These are phyloP conservation scores for Aplocera efformata DNA, from an alignment of 2,888 invertebrate species.

Conservation along the genomic window DNA sequence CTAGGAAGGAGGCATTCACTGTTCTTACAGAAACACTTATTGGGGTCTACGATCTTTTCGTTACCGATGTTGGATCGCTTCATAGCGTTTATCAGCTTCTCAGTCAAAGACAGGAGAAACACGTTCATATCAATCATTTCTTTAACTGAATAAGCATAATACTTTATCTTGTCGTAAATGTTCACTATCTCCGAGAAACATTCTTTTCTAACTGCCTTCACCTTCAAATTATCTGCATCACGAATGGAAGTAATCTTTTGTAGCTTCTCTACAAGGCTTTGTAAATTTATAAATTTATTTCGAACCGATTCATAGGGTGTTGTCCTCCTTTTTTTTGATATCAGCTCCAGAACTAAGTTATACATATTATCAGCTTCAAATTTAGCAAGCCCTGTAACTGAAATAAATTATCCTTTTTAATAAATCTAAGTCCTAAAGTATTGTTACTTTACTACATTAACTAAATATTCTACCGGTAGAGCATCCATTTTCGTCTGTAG, in stretches of 20 bases:
- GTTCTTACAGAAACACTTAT: constrained; percentile 50
- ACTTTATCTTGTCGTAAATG: constrained; percentile 43
- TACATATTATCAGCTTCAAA: constrained; percentile 50
- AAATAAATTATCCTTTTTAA: constrained; percentile 8
- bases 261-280: constrained; percentile 35
- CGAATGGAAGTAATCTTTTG: constrained; percentile 36
- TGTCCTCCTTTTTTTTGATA: constrained; percentile 38
- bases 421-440: no score
- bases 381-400: constrained; percentile 38
- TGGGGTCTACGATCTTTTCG: constrained; percentile 36
- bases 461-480: constrained; percentile 36
- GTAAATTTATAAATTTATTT: constrained; percentile 35
- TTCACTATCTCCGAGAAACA: constrained; percentile 39
- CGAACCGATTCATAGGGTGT: constrained; percentile 32
- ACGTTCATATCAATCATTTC: constrained; percentile 41
- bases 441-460: no score
- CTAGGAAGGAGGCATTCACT: constrained; percentile 40
- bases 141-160: constrained; percentile 6
- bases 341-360: constrained; percentile 36
- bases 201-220: constrained; percentile 43
- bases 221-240: constrained; percentile 27
- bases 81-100: constrained; percentile 49
- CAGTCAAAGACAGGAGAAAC: constrained; percentile 43
- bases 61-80: constrained; percentile 58
- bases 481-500: constrained; percentile 58